phyloP scores from a whole-genome alignment of 2,888 invertebrate genomes.

The Leucophenga maculata region DNA sequence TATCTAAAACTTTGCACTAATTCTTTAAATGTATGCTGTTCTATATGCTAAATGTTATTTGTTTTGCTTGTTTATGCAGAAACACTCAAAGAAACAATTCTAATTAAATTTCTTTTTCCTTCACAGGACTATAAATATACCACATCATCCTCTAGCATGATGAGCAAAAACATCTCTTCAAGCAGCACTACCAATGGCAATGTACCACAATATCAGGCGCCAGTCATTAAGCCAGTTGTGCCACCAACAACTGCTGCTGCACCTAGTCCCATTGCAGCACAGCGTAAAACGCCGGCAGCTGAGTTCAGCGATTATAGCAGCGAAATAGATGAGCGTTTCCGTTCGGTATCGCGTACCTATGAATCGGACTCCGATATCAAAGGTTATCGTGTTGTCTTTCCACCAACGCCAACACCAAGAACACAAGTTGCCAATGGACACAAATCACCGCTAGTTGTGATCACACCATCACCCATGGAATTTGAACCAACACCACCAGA shows the following conservation, averaged over 20 bases:
- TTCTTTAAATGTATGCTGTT: conserved; percentile 8
- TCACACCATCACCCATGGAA: conserved; percentile 74
- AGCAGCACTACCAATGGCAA: conserved; percentile 59
- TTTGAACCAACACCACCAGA: conserved; percentile 74
- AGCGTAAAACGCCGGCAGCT: conserved; percentile 68
- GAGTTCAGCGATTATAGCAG: conserved; percentile 82
- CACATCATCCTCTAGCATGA: conserved; percentile 68
- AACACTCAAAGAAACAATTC: background rate
- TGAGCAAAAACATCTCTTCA: conserved; percentile 72
- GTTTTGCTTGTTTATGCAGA: conserved; percentile 15
- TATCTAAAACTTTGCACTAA: background rate
- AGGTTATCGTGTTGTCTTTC: conserved; percentile 76
- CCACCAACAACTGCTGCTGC: conserved; percentile 72
- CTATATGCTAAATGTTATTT: conserved; percentile 25
- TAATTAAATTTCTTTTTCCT: conserved; percentile 16
- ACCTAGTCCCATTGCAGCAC: conserved; percentile 76
- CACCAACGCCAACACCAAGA: conserved; percentile 74
- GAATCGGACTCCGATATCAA: conserved; percentile 75
- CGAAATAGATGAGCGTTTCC: conserved; percentile 79
- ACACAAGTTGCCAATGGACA: conserved; percentile 72
- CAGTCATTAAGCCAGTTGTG: conserved; percentile 58
- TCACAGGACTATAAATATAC: conserved; percentile 74
- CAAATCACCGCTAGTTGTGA: conserved; percentile 73
- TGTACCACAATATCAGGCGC: conserved; percentile 64
- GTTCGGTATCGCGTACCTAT: conserved; percentile 76